A percentile compares a stretch with the other conserved stretches of the same genome.
phyloP scores from a whole-genome alignment of 2,888 invertebrate species.

The Nemotelus nigrinus region DNA sequence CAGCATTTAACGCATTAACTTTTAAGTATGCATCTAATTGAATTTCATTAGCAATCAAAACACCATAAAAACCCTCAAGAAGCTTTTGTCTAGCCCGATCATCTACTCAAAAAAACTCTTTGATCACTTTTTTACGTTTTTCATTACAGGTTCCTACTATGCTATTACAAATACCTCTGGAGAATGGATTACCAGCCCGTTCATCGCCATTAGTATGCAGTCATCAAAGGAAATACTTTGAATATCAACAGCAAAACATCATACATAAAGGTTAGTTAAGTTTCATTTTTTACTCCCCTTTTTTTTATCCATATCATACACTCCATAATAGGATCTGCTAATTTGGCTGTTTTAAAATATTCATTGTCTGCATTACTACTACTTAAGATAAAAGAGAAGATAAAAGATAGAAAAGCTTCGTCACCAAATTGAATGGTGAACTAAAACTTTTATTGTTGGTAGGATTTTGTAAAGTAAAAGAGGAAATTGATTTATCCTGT shows the following conservation, averaged over 20 bases:
- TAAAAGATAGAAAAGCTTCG: not conserved
- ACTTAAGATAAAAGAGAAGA: too few species aligned
- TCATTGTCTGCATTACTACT: conserved; percentile 17
- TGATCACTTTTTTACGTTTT: conserved; percentile 17
- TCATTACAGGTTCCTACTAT: conserved; percentile 63
- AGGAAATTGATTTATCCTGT: too few species aligned
- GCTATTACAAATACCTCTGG: conserved; percentile 60
- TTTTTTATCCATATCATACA: not conserved
- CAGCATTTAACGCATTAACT: too few species aligned
- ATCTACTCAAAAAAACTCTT: too few species aligned
- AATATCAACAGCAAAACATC: conserved; percentile 50
- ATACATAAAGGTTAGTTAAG: conserved; percentile 50
- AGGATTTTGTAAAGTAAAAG: too few species aligned
- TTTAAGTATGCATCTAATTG: too few species aligned
- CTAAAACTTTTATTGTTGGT: too few species aligned
- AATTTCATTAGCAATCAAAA: too few species aligned
- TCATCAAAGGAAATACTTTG: conserved; percentile 62
- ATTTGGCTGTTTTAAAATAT: conserved; percentile 23
- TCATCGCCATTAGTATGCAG: conserved; percentile 56
- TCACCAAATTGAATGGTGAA: too few species aligned
- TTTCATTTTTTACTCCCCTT: not conserved
- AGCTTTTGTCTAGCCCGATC: too few species aligned
- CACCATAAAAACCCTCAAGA: too few species aligned
- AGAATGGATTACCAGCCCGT: conserved; percentile 56
- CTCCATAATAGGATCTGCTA: conserved; percentile 1